These are phyloP conservation scores for Ormyrus thymus DNA, from an alignment of 2,888 invertebrate species.

Conservation along the genomic window DNA sequence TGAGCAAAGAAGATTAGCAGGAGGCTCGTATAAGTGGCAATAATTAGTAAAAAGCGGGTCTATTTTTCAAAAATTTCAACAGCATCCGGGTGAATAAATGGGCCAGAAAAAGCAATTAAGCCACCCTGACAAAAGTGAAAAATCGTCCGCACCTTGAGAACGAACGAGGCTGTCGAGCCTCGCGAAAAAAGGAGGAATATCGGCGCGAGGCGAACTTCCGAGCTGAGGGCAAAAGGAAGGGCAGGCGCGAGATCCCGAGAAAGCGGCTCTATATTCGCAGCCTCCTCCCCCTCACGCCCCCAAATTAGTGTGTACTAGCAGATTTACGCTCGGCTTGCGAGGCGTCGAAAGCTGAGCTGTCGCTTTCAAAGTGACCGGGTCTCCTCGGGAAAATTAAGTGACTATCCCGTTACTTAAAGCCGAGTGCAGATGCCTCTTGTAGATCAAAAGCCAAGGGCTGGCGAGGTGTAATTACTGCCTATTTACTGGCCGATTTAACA, in stretches of 20 bases:
- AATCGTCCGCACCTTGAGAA: conserved; percentile 6
- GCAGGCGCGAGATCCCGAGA: conserved; percentile 25
- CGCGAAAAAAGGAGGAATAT: conserved; percentile 7
- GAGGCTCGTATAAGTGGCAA: not conserved
- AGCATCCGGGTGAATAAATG: conserved; percentile 46
- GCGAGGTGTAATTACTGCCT: conserved; percentile 23
- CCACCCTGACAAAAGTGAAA: conserved; percentile 10
- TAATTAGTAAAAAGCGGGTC: not conserved
- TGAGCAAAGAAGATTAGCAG: no score
- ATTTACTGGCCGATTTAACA: conserved; percentile 43
- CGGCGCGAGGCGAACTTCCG: conserved; percentile 15
- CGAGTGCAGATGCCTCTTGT: conserved; percentile 1
- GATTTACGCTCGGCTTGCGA: conserved; percentile 66
- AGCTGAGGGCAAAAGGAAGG: conserved; percentile 4
- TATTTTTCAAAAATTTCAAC: conserved; percentile 36
- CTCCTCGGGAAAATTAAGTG: conserved; percentile 39
- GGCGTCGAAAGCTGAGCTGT: conserved; percentile 24
- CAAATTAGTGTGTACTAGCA: conserved; percentile 70
- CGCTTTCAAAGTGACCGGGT: not conserved
- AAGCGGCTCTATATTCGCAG: conserved; percentile 25
- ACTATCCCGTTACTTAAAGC: conserved; percentile 29
- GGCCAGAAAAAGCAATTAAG: conserved; percentile 36
- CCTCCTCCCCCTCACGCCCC: conserved; percentile 65
- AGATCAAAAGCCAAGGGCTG: conserved; percentile 35
- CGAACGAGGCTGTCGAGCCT: conserved; percentile 32